Evolutionary conservation across 1,140 invertebrate genomes (phyloP), one percentile per base, ranked within the genome.

Genomic region (Cyphomyrmex costatus): DNA sequence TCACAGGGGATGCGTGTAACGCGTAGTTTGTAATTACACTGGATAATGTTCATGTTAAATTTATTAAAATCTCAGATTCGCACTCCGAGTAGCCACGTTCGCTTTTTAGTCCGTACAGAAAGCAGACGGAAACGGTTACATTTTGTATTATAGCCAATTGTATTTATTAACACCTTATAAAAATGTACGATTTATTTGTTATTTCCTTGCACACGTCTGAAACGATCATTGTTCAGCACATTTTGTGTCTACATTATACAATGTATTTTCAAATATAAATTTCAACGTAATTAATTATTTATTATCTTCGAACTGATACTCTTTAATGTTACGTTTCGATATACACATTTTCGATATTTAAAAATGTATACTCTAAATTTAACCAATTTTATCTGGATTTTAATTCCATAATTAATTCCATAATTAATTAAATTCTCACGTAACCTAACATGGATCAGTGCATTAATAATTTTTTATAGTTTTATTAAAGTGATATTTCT

Each of bases 1-100:
- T 16, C 53, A 19, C 42, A 33, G 21, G 21, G 14, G 53, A 61
- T 73, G 24, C 36, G 24, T 30, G 33, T 68, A 56, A 21, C 19
- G 58, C 8, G 16, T 61, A 73, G 12, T 74, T 82, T 60, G 46
- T 73, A 83, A 30, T 74, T 71, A 30, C 24, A 27, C 21, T 21
- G 33, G n/a, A 56, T 68, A 51, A 36, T 68, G 24, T 68, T 68
- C 46, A 33, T 70, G 33, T 46, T 66, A 12, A n/a, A 65, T 53
- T 51, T 36, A n/a, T 51, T 53, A 36, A 36, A 53, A 53, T 33
- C 30, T 36, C n/a, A 36, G 61, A 79, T 53, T 78, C 33, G 21
- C n/a, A n/a, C 36, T 27, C 19, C 5, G 53, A 80, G 27, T 51
- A 5, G n/a, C 33, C 27, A 49, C 19, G 5, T 63, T 30, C 49